Percentiles rank a stretch among this genome's conserved stretches.
phyloP scores from a whole-genome alignment of 1,140 invertebrate species.

The Pseudoatta argentina region DNA sequence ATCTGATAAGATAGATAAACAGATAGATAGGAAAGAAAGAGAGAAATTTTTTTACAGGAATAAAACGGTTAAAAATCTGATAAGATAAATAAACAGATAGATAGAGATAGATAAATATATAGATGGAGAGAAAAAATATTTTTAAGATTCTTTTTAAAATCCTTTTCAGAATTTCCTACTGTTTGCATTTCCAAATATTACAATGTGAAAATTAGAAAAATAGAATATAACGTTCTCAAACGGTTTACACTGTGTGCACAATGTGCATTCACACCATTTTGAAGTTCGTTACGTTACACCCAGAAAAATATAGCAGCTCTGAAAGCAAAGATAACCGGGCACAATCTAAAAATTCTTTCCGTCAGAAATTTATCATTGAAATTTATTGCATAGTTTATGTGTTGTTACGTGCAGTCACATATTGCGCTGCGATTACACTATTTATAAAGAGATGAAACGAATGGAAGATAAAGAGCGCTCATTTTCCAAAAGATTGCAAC shows the following conservation, averaged over 20 bases:
- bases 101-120: background rate
- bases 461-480: background rate
- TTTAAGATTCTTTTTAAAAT: background rate
- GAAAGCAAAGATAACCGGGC: constrained; percentile 29
- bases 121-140: background rate
- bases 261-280: background rate
- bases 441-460: constrained; percentile 29
- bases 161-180: background rate
- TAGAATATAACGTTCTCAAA: constrained; percentile 6
- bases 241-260: background rate
- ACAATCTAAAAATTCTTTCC: constrained; percentile 9
- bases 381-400: constrained; percentile 13
- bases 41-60: background rate
- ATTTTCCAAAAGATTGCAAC: background rate
- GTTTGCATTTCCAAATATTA: background rate
- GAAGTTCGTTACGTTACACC: background rate
- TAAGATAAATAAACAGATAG: background rate
- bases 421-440: constrained; percentile 25
- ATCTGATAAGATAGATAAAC: background rate
- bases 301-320: constrained; percentile 11
- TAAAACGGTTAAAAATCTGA: no score
- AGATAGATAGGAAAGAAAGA: background rate
- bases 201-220: background rate
- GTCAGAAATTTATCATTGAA: constrained; percentile 34
- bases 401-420: constrained; percentile 31